Conservation (phyloP, 2,888 invertebrate genomes). For the Lithophane semibrunnea region DNA sequence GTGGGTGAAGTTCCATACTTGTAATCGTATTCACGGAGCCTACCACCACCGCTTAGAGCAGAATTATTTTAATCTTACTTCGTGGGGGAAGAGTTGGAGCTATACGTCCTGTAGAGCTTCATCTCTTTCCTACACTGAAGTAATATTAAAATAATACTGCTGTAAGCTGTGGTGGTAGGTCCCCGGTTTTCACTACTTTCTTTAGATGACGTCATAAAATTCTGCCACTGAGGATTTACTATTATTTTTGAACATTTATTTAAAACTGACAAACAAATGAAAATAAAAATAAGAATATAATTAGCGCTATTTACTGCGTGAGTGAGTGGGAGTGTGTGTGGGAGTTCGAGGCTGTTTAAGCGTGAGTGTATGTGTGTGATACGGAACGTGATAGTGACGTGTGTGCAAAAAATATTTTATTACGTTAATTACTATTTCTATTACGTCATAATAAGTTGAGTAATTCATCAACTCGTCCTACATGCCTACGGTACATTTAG, state of each 20-base stretch:
- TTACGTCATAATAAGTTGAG: too few relatives aligned
- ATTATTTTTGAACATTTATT: neutral
- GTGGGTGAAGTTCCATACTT: neutral
- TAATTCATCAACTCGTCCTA: too few relatives aligned
- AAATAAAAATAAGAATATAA: neutral
- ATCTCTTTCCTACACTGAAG: too few relatives aligned
- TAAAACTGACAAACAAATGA: neutral
- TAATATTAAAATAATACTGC: too few relatives aligned
- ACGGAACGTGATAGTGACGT: neutral
- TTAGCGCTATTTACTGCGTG: neutral
- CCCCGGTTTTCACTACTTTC: neutral
- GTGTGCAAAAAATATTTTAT: neutral
- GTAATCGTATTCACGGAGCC: neutral
- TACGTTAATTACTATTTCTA: neutral
- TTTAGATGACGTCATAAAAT: neutral
- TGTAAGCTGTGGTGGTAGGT: too few relatives aligned
- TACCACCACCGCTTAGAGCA: too few relatives aligned
- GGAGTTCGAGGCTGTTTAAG: neutral
- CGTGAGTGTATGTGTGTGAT: neutral
- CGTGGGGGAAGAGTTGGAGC: too few relatives aligned
- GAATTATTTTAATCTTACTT: too few relatives aligned
- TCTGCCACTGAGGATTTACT: neutral
- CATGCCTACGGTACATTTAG: too few relatives aligned
- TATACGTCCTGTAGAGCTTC: too few relatives aligned
- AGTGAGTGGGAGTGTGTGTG: neutral